phyloP scores from a whole-genome alignment of 2,797 vertebrate species.

The Eulemur rubriventer region DNA sequence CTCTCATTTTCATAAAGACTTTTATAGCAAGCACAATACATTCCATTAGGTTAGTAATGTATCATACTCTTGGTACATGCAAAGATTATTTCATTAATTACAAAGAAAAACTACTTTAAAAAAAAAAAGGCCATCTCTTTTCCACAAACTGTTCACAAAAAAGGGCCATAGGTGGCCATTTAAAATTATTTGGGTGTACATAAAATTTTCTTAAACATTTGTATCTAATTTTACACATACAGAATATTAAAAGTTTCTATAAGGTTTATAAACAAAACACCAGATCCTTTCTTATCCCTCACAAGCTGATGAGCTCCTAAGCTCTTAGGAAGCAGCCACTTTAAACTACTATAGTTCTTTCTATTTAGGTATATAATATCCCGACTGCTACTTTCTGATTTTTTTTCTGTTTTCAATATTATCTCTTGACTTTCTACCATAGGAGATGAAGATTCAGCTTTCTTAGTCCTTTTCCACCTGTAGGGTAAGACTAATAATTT shows the following conservation, averaged over 20 bases:
- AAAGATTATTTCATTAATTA: constrained; percentile 62
- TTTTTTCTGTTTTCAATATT: not conserved
- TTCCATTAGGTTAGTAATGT: constrained; percentile 39
- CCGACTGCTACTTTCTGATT: not conserved
- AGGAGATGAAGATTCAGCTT: not conserved
- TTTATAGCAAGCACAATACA: constrained; percentile 40
- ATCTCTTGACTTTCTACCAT: not conserved
- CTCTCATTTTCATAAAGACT: constrained; percentile 46
- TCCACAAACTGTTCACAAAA: not conserved
- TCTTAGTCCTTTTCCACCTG: not conserved
- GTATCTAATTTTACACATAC: not conserved
- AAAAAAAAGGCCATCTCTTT: not conserved
- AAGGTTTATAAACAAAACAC: not conserved
- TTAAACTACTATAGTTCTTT: not conserved
- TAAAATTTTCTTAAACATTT: constrained; percentile 19
- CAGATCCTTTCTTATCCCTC: not conserved
- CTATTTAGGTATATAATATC: not conserved
- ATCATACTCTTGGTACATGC: not conserved
- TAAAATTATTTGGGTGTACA: constrained; percentile 38
- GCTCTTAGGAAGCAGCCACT: not conserved
- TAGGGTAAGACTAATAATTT: not conserved
- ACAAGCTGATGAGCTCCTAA: not conserved
- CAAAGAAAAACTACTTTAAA: constrained; percentile 38
- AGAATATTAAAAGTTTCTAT: not conserved
- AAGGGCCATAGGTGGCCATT: not conserved